These are phyloP conservation scores for Emesis furor DNA, from an alignment of 2,888 invertebrate genomes.

Conservation along the genomic window DNA sequence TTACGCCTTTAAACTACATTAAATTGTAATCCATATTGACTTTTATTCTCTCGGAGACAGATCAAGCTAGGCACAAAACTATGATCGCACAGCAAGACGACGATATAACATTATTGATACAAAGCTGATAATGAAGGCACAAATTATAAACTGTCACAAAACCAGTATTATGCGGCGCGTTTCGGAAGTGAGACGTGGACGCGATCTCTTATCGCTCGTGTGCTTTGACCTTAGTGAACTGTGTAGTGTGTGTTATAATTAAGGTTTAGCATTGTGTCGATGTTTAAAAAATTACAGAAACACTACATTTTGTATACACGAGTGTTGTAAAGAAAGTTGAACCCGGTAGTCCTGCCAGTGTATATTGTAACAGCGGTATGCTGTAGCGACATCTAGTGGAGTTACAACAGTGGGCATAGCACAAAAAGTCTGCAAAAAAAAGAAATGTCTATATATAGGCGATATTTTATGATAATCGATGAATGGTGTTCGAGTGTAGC, in stretches of 20 bases:
- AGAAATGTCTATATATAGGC: no score
- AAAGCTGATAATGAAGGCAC: conserved; percentile 71
- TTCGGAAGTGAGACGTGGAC: conserved; percentile 70
- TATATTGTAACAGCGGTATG: no score
- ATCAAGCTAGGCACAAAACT: conserved; percentile 51
- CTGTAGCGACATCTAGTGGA: no score
- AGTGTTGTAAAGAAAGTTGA: no score
- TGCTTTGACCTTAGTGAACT: conserved; percentile 43
- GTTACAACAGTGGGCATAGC: no score
- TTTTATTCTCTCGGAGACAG: conserved; percentile 47
- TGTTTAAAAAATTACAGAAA: not conserved
- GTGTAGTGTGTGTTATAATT: conserved; percentile 37
- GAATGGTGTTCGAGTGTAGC: no score
- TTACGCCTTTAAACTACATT: no score
- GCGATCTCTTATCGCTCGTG: conserved; percentile 33
- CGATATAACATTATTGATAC: conserved; percentile 70
- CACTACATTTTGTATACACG: no score
- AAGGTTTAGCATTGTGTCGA: conserved; percentile 28
- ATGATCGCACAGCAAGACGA: conserved; percentile 15
- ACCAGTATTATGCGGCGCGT: conserved; percentile 77
- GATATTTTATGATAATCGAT: no score
- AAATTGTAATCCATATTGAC: not conserved
- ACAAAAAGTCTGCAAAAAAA: no score
- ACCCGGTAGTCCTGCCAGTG: no score
- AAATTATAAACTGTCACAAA: conserved; percentile 75